Evolutionary conservation across 1,140 invertebrate species (phyloP).

Genomic region (Zaprionus taronus): DNA sequence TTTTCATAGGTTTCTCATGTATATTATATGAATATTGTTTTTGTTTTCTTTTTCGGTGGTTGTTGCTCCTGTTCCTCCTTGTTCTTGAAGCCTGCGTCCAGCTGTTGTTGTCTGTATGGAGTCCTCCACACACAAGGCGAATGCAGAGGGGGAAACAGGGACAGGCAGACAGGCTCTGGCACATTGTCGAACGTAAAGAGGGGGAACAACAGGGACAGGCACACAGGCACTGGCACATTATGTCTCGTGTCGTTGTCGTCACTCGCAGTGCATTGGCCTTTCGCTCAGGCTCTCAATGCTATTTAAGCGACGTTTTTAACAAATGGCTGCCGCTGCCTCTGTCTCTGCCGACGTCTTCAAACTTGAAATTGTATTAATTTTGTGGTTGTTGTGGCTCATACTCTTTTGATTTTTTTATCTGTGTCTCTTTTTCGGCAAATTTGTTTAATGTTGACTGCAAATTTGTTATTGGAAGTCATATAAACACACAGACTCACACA

Average conservation of each 20-base stretch:
- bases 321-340: conserved; percentile 49
- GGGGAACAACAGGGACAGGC: conserved; percentile 9
- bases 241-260: conserved; percentile 47
- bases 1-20: conserved; percentile 47
- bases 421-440: conserved; percentile 62
- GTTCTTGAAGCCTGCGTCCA: conserved; percentile 58
- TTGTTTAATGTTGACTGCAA: conserved; percentile 71
- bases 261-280: conserved; percentile 75
- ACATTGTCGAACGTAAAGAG: background rate
- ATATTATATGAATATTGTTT: conserved; percentile 11
- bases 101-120: conserved; percentile 64
- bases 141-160: conserved; percentile 10
- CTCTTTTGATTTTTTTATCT: conserved; percentile 43
- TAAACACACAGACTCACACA: conserved; percentile 26
- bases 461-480: conserved; percentile 61
- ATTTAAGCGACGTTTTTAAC: conserved; percentile 67
- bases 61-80: conserved; percentile 54
- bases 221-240: conserved; percentile 12
- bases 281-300: conserved; percentile 74
- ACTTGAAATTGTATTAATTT: conserved; percentile 71
- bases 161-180: background rate
- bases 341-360: conserved; percentile 35
- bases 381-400: conserved; percentile 44
- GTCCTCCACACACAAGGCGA: conserved; percentile 45
- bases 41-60: conserved; percentile 55